Percentiles rank a stretch among this genome's conserved stretches.
Conservation (phyloP, 2,888 invertebrate genomes). For the Clitarchus hookeri region DNA sequence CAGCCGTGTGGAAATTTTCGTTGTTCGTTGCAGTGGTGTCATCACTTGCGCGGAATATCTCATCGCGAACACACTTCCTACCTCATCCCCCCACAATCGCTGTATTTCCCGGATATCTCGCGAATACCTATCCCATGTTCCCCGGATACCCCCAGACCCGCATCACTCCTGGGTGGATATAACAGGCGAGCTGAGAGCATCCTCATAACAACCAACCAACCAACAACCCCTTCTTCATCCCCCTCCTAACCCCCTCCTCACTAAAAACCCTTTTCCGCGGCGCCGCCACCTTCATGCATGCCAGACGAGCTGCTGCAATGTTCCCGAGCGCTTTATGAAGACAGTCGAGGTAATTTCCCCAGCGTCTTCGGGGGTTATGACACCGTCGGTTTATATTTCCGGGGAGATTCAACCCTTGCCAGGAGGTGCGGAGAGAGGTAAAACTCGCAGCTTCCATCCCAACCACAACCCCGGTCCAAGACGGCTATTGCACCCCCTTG, state of each 20-base stretch:
- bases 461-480: neutral
- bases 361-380: conserved; percentile 31
- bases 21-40: no score
- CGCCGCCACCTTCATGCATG: conserved; percentile 39
- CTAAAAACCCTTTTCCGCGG: conserved; percentile 25
- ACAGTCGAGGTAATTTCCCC: conserved; percentile 41
- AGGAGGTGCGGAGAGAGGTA: neutral
- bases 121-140: no score
- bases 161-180: no score
- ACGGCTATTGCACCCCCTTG: neutral
- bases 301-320: conserved; percentile 34
- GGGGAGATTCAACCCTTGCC: neutral
- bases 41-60: no score
- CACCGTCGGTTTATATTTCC: conserved; percentile 8
- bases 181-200: neutral
- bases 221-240: neutral
- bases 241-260: neutral
- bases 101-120: no score
- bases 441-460: neutral
- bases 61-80: no score
- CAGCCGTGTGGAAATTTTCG: no score
- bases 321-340: conserved; percentile 32
- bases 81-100: no score
- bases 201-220: neutral
- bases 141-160: neutral